Base-by-base conservation (phyloP, 1,140 invertebrate genomes). In the Hormaphis cornu region DNA sequence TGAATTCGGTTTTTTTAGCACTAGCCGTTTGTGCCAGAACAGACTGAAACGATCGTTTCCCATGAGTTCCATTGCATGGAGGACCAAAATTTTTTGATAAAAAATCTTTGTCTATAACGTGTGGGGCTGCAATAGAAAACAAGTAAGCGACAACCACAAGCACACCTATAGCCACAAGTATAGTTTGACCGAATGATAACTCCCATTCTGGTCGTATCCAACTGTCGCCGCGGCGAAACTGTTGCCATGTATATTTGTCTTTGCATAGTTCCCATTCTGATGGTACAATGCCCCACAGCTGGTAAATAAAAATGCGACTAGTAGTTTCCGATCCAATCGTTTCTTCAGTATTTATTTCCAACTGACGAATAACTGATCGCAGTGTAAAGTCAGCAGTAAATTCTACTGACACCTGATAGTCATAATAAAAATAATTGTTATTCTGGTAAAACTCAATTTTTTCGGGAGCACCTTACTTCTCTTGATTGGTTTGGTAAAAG, bases 281-380 rank as follows among this genome's bases (percentile, higher is more conserved):
- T 9, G 61, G 61, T 35, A 66, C 61, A 66, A 66, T 66, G 24
- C 61, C 61, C 61, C 61, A 66, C 14, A 66, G n/a, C 24, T 66
- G 61, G 6, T 66, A 66, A 1, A 66, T 48, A n/a, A 50, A 46
- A 9, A 66, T 48, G 9, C 61, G 61, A 66, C 10, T 48, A 16
- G 44, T 48, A 6, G 28, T 50, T 18, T 66, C 61, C 24, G 61
- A 66, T 14, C 44, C 44, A 35, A 66, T 48, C 22, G 42, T 66
- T 66, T 66, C 61, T 35, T 66, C 61, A 24, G 44, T 48, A 66
- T 46, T 48, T 50, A 66, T 66, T 48, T 66, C 61, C 5, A 66
- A 9, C 8, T 66, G 61, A 14, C 61, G 40, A 33, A 66, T 46
- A 35, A 66, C 61, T 1, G 42, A 48, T 35, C 28, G 33, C 16